Base-by-base conservation (phyloP, 2,888 invertebrate species). In the Linnaemya vulpina region DNA sequence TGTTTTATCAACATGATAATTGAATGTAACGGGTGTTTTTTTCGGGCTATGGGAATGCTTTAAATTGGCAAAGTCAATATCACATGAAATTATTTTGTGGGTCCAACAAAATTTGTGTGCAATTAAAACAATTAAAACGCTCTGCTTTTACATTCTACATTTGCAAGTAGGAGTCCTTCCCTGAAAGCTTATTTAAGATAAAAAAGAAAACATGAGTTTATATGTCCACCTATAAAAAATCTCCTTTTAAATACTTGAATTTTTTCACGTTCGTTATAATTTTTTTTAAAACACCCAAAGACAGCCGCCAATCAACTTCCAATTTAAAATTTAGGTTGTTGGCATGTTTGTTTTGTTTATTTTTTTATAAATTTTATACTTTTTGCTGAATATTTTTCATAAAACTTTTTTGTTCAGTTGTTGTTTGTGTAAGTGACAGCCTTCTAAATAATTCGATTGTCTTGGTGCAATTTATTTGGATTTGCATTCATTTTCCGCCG, bases 261-360 rank as follows among this genome's bases (percentile, higher is more conserved):
- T 40, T 25, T 15, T 58, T 25, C 49, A 22, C 35, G 15, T 38
- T 62, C 5, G 38, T 20, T 51, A 53, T 51, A 43, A 63, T 40
- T 65, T 49, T 77, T n/a, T 17, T 22, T 49, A 49, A 51, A 60
- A 71, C 67, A 84, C 80, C 81, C 68, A 62, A 62, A 84, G 70
- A 62, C 76, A 70, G 81, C 77, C 62, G 77, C 74, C 73, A 81
- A 84, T 84, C 84, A 84, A 77, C 74, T 84, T 62, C 40, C 81
- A 84, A 81, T 77, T 77, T 68, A 49, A 84, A 77, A 71, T 55
- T 43, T 65, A 46, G 70, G 53, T 35, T 71, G 17, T 17, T 63
- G 63, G 63, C 10, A 30, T 1, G 30, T 51, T 63, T 35, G 13
- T 62, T 63, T 35, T 51, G 46, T 46, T 62, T 62, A 51, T 30